Percentiles rank a stretch among this genome's conserved stretches.
Evolutionary conservation across 2,888 invertebrate genomes (phyloP).

Genomic region (Pachliopta kotzebuea): DNA sequence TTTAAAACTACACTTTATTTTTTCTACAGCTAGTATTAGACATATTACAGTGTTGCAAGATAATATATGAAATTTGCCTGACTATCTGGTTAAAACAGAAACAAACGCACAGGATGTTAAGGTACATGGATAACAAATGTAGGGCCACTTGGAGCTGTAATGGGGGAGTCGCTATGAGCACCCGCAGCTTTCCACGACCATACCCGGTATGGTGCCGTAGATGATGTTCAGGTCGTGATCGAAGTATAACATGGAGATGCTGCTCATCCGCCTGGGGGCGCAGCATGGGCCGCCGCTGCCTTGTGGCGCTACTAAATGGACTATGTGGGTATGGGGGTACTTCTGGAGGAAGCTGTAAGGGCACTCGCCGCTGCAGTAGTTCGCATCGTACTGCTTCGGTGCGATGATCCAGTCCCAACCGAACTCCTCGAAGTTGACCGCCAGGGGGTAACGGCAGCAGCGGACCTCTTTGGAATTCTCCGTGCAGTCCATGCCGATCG

Average conservation of each 20-base stretch:
- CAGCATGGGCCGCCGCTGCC: slow-evolving; percentile 95
- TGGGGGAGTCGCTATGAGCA: slow-evolving; percentile 85
- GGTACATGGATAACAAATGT: not conserved
- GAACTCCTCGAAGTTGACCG: slow-evolving; percentile 96
- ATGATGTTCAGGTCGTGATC: slow-evolving; percentile 93
- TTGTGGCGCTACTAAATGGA: slow-evolving; percentile 87
- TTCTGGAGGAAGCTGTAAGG: slow-evolving; percentile 92
- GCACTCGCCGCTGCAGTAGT: slow-evolving; percentile 98
- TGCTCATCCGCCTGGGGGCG: slow-evolving; percentile 92
- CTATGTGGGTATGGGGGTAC: slow-evolving; percentile 93
- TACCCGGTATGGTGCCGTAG: slow-evolving; percentile 92
- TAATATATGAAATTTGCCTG: not conserved
- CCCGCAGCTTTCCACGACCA: slow-evolving; percentile 96
- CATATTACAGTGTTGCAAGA: not conserved
- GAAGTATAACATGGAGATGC: slow-evolving; percentile 95
- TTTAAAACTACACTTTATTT: not conserved
- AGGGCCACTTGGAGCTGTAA: slow-evolving; percentile 46
- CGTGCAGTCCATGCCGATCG: slow-evolving; percentile 90
- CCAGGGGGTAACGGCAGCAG: slow-evolving; percentile 96
- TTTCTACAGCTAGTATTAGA: not conserved
- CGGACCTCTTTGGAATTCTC: slow-evolving; percentile 89
- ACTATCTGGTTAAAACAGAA: not conserved
- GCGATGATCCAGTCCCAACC: slow-evolving; percentile 99
- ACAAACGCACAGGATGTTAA: not conserved
- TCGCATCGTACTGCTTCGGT: slow-evolving; percentile 96